phyloP scores from a whole-genome alignment of 2,797 vertebrate genomes.

The Anabacerthia variegaticeps region DNA sequence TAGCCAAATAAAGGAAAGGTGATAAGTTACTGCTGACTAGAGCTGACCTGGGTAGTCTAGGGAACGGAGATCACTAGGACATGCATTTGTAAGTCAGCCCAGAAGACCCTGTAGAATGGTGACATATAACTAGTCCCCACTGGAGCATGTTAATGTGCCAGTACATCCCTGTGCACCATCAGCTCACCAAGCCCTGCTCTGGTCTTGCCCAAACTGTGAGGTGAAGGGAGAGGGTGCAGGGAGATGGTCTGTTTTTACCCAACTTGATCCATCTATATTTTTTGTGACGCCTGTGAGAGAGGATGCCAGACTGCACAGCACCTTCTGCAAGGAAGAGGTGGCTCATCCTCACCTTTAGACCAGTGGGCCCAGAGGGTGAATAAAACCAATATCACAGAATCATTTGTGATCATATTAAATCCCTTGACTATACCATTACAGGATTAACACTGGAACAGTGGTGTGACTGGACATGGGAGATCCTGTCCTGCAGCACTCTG shows the following conservation, averaged over 20 bases:
- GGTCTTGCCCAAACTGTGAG: background rate
- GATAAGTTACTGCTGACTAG: background rate
- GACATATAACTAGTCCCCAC: background rate
- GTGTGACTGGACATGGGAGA: background rate
- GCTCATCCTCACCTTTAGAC: background rate
- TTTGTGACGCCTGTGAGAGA: background rate
- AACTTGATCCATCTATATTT: background rate
- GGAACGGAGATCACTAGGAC: background rate
- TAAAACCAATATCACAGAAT: background rate
- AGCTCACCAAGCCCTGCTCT: background rate
- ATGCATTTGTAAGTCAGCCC: background rate
- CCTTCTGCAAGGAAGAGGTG: background rate
- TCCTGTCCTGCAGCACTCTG: background rate
- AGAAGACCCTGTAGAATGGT: background rate
- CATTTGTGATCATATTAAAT: background rate
- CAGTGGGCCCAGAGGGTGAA: accelerated
- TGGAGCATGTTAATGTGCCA: background rate
- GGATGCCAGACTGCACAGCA: background rate
- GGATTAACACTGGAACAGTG: background rate
- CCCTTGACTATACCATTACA: background rate
- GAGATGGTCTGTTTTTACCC: background rate
- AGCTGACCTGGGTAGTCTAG: background rate
- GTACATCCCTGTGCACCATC: accelerated
- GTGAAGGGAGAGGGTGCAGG: background rate
- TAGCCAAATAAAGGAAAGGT: background rate